Evolutionary conservation across 2,113 vertebrate genomes (phyloP), one percentile per base, ranked within the genome.

Genomic region (Hypanus sabinus): DNA sequence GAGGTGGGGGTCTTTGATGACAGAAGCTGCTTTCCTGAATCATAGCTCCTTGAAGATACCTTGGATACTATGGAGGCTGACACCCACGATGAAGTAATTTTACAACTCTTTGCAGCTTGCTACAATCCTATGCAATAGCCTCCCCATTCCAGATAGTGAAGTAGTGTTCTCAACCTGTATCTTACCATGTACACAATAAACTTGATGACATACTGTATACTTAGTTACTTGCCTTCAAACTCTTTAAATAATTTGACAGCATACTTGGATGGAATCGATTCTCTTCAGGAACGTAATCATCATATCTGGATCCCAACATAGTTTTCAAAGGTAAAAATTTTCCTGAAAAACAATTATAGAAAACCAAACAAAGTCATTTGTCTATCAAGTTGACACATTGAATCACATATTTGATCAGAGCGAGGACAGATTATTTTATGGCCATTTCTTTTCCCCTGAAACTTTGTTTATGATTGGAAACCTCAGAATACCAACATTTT

Each of bases 251-350:
- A 96, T 98, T 98, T 94, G 98, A 99, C 94, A 99, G 96, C 98
- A 99, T 99, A 95, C 97, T 98, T 0, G 98, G 99, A 94, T 99
- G 97, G 95, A 99, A 99, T 30, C 98, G 96, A 96, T 98, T 98
- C 96, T 99, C 99, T 96, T 98, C 99, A 93, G 98, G 97, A 95
- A 99, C 98, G 94, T 98, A 97, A 94, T 99, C 98, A 95, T 99
- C 99, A 20, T 99, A 99, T 96, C 97, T 98, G 95, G 98, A 97
- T 95, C 98, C 98, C 95, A 99, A 95, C 98, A 99, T 99, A 11
- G 98, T 99, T 97, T 99, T 99, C 98, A 99, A 97, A 75, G 99
- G 99, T 96, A 99, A 97, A 96, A 99, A 99, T 96, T 98, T 99
- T 94, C 96, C 99, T 99, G 94, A n/a, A 70, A 94, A 95, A 95